Conservation (phyloP, 2,113 vertebrate genomes). For the Cottus gobio region DNA sequence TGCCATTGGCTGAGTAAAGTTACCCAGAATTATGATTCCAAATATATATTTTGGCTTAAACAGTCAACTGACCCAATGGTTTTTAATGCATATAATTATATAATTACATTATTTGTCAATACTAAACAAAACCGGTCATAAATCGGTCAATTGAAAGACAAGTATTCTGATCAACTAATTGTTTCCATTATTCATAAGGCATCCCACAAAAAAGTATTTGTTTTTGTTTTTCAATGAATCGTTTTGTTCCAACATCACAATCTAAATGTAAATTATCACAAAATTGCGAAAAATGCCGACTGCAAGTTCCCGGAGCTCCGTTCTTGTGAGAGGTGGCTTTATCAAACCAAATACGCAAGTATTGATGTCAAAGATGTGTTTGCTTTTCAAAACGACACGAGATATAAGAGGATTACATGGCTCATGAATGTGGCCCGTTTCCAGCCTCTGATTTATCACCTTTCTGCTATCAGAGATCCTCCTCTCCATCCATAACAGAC, state of each 20-base stretch:
- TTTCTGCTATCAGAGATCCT: conserved; percentile 36
- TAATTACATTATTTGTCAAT: background rate
- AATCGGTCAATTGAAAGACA: background rate
- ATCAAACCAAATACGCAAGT: conserved; percentile 29
- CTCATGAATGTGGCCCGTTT: conserved; percentile 53
- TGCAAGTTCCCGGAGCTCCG: background rate
- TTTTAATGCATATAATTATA: background rate
- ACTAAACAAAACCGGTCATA: background rate
- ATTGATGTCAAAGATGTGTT: conserved; percentile 54
- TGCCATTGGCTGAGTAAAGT: background rate
- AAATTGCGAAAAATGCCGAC: background rate
- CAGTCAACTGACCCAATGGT: background rate
- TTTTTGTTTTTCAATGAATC: too few species aligned
- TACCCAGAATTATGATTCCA: background rate
- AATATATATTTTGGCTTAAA: background rate
- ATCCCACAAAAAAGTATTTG: background rate
- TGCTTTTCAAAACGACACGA: conserved; percentile 50
- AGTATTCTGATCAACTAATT: background rate
- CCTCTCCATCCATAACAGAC: conserved; percentile 49
- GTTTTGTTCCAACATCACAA: background rate
- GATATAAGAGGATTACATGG: conserved; percentile 67
- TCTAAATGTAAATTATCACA: background rate
- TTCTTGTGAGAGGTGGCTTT: conserved; percentile 1
- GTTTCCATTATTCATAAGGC: background rate
- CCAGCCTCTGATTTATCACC: conserved; percentile 58